phyloP scores from a whole-genome alignment of 2,888 invertebrate genomes.

The Drosophila algonquin region DNA sequence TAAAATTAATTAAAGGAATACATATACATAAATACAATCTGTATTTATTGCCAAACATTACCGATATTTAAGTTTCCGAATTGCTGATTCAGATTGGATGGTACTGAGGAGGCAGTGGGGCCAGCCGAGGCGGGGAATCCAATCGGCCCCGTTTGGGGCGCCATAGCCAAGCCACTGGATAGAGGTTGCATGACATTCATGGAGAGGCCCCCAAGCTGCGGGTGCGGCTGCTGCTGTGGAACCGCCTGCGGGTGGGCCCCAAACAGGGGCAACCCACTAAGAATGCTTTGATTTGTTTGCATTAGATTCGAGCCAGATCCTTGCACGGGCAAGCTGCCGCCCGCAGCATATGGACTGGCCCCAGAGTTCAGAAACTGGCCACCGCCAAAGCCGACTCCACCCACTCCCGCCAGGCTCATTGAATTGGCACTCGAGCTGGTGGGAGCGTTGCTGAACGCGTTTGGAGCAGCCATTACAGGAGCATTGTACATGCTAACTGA shows the following conservation, averaged over 20 bases:
- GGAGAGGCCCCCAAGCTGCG: slow-evolving; percentile 57
- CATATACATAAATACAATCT: slow-evolving; percentile 34
- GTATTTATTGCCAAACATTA: slow-evolving; percentile 84
- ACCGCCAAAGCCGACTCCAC: slow-evolving; percentile 73
- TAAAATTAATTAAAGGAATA: slow-evolving; percentile 47
- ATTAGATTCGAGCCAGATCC: slow-evolving; percentile 76
- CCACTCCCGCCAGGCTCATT: slow-evolving; percentile 71
- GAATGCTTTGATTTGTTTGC: slow-evolving; percentile 81
- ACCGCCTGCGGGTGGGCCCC: slow-evolving; percentile 53
- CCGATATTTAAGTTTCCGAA: slow-evolving; percentile 84
- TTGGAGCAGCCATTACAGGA: slow-evolving; percentile 84
- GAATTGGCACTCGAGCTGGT: slow-evolving; percentile 57
- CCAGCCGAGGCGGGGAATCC: slow-evolving; percentile 54
- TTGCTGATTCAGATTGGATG: slow-evolving; percentile 83
- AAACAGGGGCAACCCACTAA: slow-evolving; percentile 67
- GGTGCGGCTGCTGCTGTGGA: slow-evolving; percentile 56
- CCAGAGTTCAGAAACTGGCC: slow-evolving; percentile 80
- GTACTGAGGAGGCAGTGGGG: slow-evolving; percentile 64
- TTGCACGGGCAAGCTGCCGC: slow-evolving; percentile 58
- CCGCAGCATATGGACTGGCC: slow-evolving; percentile 60
- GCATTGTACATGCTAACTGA: slow-evolving; percentile 84
- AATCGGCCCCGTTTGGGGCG: slow-evolving; percentile 27
- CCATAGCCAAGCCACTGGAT: slow-evolving; percentile 48
- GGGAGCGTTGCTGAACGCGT: slow-evolving; percentile 82
- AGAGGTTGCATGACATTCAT: slow-evolving; percentile 69